A percentile compares a stretch with the other conserved stretches of the same genome.
These are phyloP conservation scores for Dasyprocta punctata DNA, from an alignment of 2,113 vertebrate genomes.

Conservation along the genomic window DNA sequence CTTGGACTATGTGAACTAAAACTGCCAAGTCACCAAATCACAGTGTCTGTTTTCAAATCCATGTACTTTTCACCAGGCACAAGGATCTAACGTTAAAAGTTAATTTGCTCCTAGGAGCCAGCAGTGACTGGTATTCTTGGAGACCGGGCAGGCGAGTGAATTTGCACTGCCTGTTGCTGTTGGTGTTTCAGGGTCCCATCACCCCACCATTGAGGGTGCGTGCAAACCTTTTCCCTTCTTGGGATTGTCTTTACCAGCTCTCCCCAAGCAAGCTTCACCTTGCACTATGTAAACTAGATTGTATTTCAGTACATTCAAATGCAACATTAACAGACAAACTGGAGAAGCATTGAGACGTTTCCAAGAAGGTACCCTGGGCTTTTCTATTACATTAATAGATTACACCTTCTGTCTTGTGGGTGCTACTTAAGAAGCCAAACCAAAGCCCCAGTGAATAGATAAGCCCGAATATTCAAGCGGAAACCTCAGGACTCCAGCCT, in stretches of 20 bases:
- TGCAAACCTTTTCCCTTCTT: background rate
- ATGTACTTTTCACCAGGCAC: background rate
- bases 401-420: background rate
- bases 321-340: background rate
- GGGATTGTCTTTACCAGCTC: background rate
- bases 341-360: background rate
- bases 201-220: background rate
- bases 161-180: background rate
- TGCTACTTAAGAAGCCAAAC: slow-evolving; percentile 2
- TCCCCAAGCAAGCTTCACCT: background rate
- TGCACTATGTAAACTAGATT: background rate
- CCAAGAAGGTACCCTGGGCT: background rate
- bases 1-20: background rate
- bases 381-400: background rate
- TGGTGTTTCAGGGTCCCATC: background rate
- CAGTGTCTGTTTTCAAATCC: background rate
- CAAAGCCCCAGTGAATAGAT: background rate
- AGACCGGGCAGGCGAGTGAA: background rate
- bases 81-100: background rate
- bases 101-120: background rate
- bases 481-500: background rate
- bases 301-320: slow-evolving; percentile 2
- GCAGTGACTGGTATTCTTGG: background rate
- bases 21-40: background rate
- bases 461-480: background rate